Percentiles rank a stretch among this genome's conserved stretches.
These are phyloP conservation scores for Calcarius lapponicus DNA, from an alignment of 2,797 vertebrate species.

Conservation along the genomic window DNA sequence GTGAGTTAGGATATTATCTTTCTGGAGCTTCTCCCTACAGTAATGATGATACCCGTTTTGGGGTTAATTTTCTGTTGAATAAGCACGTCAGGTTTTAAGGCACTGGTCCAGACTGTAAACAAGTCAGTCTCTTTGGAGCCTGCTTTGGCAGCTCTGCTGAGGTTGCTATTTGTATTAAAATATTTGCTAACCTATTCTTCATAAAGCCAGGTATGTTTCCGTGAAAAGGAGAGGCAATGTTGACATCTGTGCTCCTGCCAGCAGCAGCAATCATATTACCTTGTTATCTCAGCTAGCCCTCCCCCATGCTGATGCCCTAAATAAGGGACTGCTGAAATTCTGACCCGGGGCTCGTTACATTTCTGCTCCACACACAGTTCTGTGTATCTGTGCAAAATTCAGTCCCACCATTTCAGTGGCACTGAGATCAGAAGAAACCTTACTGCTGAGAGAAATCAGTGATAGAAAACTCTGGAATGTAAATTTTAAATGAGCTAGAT, in stretches of 20 bases:
- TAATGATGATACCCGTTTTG: slow-evolving; percentile 43
- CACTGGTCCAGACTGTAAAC: slow-evolving; percentile 60
- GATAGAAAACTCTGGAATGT: neutral
- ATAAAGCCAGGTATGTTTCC: slow-evolving; percentile 63
- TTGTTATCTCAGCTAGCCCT: slow-evolving; percentile 9
- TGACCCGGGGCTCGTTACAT: neutral
- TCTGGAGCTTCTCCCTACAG: slow-evolving; percentile 20
- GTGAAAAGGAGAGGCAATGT: slow-evolving; percentile 46
- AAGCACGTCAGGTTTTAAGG: slow-evolving; percentile 65
- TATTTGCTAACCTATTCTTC: slow-evolving; percentile 67
- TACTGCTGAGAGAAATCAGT: neutral
- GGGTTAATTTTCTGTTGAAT: slow-evolving; percentile 69
- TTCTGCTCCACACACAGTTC: neutral
- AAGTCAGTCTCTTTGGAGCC: slow-evolving; percentile 69
- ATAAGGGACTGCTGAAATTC: neutral
- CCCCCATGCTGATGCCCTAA: neutral
- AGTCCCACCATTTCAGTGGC: neutral
- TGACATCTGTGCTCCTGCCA: slow-evolving; percentile 45
- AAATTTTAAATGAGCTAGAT: slow-evolving; percentile 27
- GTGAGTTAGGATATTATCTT: slow-evolving; percentile 45
- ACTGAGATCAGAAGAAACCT: neutral
- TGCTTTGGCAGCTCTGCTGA: slow-evolving; percentile 50
- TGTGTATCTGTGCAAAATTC: neutral
- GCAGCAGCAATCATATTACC: neutral
- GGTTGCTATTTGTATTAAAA: slow-evolving; percentile 50